These are phyloP conservation scores for Turritopsis dohrnii DNA, from an alignment of 30 jellyfish, hydroid and myxozoan species.

Conservation along the genomic window DNA sequence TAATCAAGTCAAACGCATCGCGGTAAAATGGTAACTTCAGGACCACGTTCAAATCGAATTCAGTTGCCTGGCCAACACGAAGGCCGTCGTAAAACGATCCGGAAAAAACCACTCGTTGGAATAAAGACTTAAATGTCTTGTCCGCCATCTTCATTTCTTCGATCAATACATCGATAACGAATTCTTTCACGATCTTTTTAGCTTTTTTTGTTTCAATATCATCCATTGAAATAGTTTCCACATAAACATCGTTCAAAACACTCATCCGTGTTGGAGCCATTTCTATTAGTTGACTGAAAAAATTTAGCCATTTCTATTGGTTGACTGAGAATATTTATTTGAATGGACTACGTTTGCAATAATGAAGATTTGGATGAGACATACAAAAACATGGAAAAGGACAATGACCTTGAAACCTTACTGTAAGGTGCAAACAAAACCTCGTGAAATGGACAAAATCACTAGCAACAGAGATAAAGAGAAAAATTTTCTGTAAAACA, in stretches of 20 bases:
- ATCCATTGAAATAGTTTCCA: slow-evolving; percentile 6
- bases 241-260: slow-evolving; percentile 8
- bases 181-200: neutral
- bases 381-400: too few relatives aligned
- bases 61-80: slow-evolving; percentile 31
- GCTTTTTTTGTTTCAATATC: slow-evolving; percentile 6
- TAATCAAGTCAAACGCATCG: neutral
- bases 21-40: slow-evolving; percentile 10
- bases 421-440: too few relatives aligned
- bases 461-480: too few relatives aligned
- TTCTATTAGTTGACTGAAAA: neutral
- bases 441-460: too few relatives aligned
- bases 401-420: too few relatives aligned
- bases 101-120: neutral
- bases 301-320: too few relatives aligned
- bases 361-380: too few relatives aligned
- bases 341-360: too few relatives aligned
- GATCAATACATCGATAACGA: neutral
- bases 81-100: slow-evolving; percentile 31
- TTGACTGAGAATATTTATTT: too few relatives aligned
- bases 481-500: too few relatives aligned
- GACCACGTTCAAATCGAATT: slow-evolving; percentile 26
- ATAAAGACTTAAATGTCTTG: neutral
- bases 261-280: neutral
- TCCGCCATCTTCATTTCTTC: neutral